These are phyloP conservation scores for Patiria pectinifera DNA, from an alignment of 53 echinoderm and acorn worm species.

Conservation along the genomic window DNA sequence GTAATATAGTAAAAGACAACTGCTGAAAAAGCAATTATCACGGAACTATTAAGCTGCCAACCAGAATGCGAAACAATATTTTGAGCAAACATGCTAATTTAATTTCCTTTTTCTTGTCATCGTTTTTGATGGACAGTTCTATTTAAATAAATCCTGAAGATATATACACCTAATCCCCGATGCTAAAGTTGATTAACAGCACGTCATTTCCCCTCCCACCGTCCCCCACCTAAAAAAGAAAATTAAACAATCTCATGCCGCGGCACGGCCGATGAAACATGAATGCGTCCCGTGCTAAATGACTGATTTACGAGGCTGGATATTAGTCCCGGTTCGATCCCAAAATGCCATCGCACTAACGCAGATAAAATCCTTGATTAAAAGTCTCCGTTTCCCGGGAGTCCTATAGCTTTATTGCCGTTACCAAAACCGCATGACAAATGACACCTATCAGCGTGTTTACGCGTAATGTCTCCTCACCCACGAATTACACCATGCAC, in stretches of 20 bases:
- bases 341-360: constrained; percentile 22
- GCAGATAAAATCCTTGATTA: constrained; percentile 46
- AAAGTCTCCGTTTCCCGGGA: constrained; percentile 19
- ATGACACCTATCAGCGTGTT: constrained; percentile 29
- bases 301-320: constrained; percentile 17
- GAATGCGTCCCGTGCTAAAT: neutral
- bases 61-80: neutral
- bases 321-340: neutral
- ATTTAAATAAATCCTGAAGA: too few relatives aligned
- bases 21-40: neutral
- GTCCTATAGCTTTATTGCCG: neutral
- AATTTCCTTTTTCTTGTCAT: too few relatives aligned
- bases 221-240: neutral
- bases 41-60: neutral
- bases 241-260: neutral
- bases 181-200: neutral
- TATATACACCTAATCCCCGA: neutral
- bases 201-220: neutral
- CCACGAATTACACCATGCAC: neutral
- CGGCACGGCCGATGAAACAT: neutral
- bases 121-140: too few relatives aligned
- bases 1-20: neutral
- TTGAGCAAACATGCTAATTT: too few relatives aligned
- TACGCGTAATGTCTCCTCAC: constrained; percentile 28
- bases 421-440: constrained; percentile 23